phyloP scores from a whole-genome alignment of 2,797 vertebrate genomes.

The Todus mexicanus region DNA sequence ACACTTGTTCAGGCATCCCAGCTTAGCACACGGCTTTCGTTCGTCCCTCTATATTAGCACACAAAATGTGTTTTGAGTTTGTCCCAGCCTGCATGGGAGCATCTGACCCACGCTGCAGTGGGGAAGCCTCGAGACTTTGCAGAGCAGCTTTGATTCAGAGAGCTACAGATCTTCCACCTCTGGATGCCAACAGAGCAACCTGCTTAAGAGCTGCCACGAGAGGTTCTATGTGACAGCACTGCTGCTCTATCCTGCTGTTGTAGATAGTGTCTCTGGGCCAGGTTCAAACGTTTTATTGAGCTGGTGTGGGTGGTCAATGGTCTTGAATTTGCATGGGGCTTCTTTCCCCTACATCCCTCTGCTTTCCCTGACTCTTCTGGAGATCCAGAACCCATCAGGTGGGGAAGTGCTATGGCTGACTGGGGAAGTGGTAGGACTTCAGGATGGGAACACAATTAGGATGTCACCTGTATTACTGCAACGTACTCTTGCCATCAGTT shows the following conservation, averaged over 20 bases:
- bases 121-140: neutral
- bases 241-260: neutral
- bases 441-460: neutral
- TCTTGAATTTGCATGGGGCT: neutral
- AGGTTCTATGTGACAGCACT: neutral
- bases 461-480: neutral
- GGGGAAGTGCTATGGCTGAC: neutral
- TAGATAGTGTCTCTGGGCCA: neutral
- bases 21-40: neutral
- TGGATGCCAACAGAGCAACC: neutral
- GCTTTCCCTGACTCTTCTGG: neutral
- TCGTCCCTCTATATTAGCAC: fast-evolving
- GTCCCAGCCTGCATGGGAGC: neutral
- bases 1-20: neutral
- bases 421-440: neutral
- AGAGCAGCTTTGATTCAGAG: neutral
- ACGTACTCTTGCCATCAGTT: neutral
- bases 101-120: neutral
- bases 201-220: neutral
- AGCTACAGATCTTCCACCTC: neutral
- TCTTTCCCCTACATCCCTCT: neutral
- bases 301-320: neutral
- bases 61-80: neutral
- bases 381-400: neutral
- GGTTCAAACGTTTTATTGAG: neutral